Evolutionary conservation across 2,888 invertebrate genomes (phyloP).

Genomic region (Lepidocyrtinus sp.): DNA sequence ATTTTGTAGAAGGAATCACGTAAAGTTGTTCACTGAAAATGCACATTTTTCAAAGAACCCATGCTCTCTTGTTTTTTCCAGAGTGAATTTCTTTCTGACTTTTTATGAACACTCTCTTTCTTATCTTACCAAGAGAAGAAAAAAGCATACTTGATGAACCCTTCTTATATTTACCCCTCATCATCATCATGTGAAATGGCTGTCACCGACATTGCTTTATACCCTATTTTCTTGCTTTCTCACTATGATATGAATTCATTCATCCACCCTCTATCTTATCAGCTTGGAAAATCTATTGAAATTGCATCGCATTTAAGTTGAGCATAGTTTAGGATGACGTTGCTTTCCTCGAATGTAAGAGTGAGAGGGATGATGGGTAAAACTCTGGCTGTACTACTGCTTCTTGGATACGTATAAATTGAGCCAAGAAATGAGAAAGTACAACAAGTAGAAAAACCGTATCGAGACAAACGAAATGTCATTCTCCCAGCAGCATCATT

Average conservation of each 20-base stretch:
- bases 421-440: no score
- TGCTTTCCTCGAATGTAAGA: not conserved
- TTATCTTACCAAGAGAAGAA: not conserved
- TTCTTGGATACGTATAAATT: no score
- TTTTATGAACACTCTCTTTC: not conserved
- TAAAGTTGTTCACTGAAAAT: no score
- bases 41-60: no score
- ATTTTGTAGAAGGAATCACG: no score
- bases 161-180: slow-evolving; percentile 22
- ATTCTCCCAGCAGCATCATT: no score
- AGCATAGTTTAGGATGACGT: not conserved
- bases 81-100: not conserved
- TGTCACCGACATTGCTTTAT: not conserved
- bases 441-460: not conserved
- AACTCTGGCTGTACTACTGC: no score
- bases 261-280: slow-evolving; percentile 18
- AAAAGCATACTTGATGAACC: slow-evolving; percentile 12
- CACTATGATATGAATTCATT: slow-evolving; percentile 7
- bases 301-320: slow-evolving; percentile 17
- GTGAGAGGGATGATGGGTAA: not conserved
- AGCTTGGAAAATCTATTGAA: slow-evolving; percentile 19
- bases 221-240: slow-evolving; percentile 42
- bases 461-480: not conserved
- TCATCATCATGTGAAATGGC: not conserved
- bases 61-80: no score